These are phyloP conservation scores for Echinometra lucunter DNA, from an alignment of 53 echinoderm and acorn worm genomes.

Conservation along the genomic window DNA sequence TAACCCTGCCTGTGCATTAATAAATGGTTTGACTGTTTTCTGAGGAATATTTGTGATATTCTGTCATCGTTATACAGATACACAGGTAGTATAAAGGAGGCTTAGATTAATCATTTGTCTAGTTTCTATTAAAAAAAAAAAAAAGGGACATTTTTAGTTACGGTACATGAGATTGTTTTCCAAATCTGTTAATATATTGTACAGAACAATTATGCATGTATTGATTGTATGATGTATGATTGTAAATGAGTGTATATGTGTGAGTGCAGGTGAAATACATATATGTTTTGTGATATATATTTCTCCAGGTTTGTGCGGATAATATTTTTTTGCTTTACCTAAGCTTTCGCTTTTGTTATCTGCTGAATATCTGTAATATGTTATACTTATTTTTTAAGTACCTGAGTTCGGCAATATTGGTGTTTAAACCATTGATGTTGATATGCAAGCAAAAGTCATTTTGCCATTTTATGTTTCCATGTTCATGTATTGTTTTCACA, in stretches of 20 bases:
- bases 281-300: slow-evolving; percentile 19
- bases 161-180: not conserved
- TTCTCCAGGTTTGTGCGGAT: slow-evolving; percentile 46
- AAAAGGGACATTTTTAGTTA: too few species aligned
- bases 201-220: slow-evolving; percentile 25
- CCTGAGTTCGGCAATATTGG: slow-evolving; percentile 58
- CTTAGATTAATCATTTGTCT: not conserved
- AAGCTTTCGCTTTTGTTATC: slow-evolving; percentile 42
- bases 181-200: slow-evolving; percentile 48
- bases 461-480: slow-evolving; percentile 45
- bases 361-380: slow-evolving; percentile 12
- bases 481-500: not conserved
- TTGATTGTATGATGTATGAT: slow-evolving; percentile 25
- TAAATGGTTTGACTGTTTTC: not conserved
- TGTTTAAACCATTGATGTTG: slow-evolving; percentile 28
- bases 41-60: not conserved
- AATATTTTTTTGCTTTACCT: slow-evolving; percentile 23
- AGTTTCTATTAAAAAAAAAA: not conserved
- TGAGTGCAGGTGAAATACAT: slow-evolving; percentile 17
- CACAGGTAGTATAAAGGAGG: not conserved
- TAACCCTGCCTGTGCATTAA: not conserved
- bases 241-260: slow-evolving; percentile 27
- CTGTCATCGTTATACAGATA: not conserved
- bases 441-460: slow-evolving; percentile 60
- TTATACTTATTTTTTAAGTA: slow-evolving; percentile 49